Conservation (phyloP, 92 coral and sea anemone species). For the Pocillopora meandrina region DNA sequence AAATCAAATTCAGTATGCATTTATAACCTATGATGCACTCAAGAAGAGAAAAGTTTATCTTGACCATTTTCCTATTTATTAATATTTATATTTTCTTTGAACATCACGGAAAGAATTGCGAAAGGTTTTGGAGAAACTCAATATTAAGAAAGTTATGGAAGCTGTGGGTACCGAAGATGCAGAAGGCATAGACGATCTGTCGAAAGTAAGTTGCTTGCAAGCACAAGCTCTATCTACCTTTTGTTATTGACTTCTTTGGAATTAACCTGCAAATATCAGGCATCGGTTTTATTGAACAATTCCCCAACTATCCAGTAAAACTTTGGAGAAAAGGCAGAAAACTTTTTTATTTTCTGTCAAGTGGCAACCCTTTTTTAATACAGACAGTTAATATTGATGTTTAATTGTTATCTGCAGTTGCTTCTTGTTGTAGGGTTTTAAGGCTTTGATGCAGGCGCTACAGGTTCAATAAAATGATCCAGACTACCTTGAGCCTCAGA, state of each 20-base stretch:
- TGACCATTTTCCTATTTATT: neutral
- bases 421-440: slow-evolving; percentile 32
- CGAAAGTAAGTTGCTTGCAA: slow-evolving; percentile 23
- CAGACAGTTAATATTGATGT: neutral
- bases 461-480: slow-evolving; percentile 17
- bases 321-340: neutral
- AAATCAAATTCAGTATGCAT: too few relatives aligned
- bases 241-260: neutral
- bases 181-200: slow-evolving; percentile 10
- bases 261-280: slow-evolving; percentile 11
- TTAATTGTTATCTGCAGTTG: neutral
- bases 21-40: too few relatives aligned
- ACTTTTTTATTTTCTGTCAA: neutral
- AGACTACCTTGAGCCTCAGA: slow-evolving; percentile 40
- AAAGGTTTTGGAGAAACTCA: slow-evolving; percentile 17
- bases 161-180: slow-evolving; percentile 2
- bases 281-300: neutral
- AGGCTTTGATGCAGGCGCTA: slow-evolving; percentile 28
- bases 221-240: neutral
- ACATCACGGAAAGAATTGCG: slow-evolving; percentile 15
- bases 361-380: neutral
- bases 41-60: too few relatives aligned
- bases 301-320: neutral
- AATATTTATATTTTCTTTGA: too few relatives aligned
- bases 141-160: slow-evolving; percentile 1